Evolutionary conservation across 2,113 vertebrate genomes (phyloP), one percentile per base, ranked within the genome.

Genomic region (Enhydra lutris): DNA sequence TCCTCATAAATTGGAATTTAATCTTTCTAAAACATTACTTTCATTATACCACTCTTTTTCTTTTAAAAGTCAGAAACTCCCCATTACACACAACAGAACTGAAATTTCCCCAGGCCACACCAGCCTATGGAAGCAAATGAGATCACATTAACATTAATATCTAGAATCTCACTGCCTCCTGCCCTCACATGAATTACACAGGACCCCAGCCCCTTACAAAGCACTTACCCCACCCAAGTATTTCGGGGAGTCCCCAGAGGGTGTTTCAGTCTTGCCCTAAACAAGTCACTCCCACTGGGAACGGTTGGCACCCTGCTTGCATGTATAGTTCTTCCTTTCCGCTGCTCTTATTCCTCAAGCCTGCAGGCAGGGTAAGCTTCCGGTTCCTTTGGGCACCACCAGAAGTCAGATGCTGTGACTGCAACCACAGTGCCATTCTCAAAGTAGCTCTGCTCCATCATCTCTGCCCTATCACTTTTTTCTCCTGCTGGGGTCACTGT

Each of bases 21-120:
- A 92, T 95, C 73, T 92, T 92, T 91, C 89, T 96, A 57, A 93
- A 95, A 59, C 23, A 67, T 12, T 63, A 42, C 20, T 91, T 96
- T 82, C 47, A 94, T 80, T 82, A 78, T 76, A 63, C 36, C 61
- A 61, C 4, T 31, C 6, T 7, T 93, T 29, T 63, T 65, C 31
- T 85, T 82, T 76, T 7, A 86, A 89, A 63, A 96, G 36, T 90
- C 36, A 69, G 52, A 79, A 79, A 47, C 39, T 71, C 59, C 13
- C 78, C 23, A 36, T 88, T 55, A 76, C 42, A 34, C 21, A 88
- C 12, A 61, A 63, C n/a, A 59, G 42, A 92, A 92, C 6, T 50
- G 36, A 73, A 69, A 90, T 90, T 63, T 97, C 76, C 80, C n/a
- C 79, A 86, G 90, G 73, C 83, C 67, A 69, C 47, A 21, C 26